A percentile compares a stretch with the other conserved stretches of the same genome.
phyloP scores from a whole-genome alignment of 2,797 vertebrate genomes.

The Urosaurus nigricauda region DNA sequence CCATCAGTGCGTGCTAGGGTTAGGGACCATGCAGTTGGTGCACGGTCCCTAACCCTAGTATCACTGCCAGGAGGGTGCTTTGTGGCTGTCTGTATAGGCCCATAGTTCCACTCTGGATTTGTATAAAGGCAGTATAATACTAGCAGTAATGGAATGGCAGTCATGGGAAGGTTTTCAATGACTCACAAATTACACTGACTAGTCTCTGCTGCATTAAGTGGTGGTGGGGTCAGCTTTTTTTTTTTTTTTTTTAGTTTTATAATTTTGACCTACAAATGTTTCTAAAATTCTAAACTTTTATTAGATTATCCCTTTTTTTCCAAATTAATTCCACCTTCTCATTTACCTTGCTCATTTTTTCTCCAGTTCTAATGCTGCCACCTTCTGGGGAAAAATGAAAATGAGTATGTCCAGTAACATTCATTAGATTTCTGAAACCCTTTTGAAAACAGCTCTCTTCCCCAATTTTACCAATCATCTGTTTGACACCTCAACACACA shows the following conservation, averaged over 20 bases:
- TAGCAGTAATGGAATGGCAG: neutral
- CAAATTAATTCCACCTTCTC: neutral
- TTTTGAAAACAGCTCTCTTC: neutral
- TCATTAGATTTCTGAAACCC: neutral
- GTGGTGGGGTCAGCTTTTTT: neutral
- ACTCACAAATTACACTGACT: neutral
- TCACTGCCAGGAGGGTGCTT: too few species aligned
- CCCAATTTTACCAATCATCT: neutral
- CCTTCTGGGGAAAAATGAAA: conserved; percentile 62
- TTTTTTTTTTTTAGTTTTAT: neutral
- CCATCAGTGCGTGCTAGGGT: too few species aligned
- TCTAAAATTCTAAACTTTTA: neutral
- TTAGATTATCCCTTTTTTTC: neutral
- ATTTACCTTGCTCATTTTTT: neutral
- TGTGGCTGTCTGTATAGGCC: too few species aligned
- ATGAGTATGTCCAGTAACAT: neutral
- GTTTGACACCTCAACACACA: neutral
- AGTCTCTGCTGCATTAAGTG: neutral
- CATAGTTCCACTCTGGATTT: too few species aligned
- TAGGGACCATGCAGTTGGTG: too few species aligned
- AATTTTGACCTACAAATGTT: rapidly evolving
- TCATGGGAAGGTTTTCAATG: neutral
- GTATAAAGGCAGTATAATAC: neutral
- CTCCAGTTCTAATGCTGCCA: conserved; percentile 60
- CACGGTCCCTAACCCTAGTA: too few species aligned